Conservation (phyloP, 2,113 vertebrate genomes). For the Conger conger region DNA sequence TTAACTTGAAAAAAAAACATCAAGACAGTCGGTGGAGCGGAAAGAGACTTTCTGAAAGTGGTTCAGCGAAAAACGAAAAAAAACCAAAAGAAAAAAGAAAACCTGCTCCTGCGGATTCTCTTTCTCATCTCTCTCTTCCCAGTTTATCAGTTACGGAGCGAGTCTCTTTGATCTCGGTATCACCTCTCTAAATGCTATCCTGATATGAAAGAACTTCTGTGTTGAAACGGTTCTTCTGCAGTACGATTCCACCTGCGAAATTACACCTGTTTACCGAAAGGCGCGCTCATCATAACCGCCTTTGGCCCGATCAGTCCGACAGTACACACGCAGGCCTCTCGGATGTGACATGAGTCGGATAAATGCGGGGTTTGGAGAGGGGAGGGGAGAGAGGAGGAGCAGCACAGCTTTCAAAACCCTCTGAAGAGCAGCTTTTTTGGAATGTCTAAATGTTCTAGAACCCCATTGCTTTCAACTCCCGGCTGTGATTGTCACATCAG, state of each 20-base stretch:
- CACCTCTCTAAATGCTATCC: background rate
- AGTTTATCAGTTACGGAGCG: constrained; percentile 55
- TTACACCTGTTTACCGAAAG: background rate
- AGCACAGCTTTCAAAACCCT: no score
- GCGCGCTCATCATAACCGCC: no score
- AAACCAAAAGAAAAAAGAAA: background rate
- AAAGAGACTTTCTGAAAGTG: constrained; percentile 43
- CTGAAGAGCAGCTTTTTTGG: no score
- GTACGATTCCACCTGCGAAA: background rate
- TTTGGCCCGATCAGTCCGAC: no score
- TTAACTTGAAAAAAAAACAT: constrained; percentile 50
- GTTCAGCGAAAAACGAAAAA: background rate
- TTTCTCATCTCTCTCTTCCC: constrained; percentile 47
- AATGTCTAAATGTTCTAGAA: no score
- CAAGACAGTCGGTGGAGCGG: constrained; percentile 57
- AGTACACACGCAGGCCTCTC: background rate
- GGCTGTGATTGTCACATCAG: no score
- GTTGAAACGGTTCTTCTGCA: background rate
- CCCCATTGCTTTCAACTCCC: no score
- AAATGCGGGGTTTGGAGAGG: no score
- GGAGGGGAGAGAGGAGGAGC: no score
- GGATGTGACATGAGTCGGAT: background rate
- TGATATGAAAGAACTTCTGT: background rate
- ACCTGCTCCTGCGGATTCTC: constrained; percentile 22
- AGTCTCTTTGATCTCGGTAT: constrained; percentile 46